Conservation (phyloP, 2,888 invertebrate genomes). For the Atethmia centrago region DNA sequence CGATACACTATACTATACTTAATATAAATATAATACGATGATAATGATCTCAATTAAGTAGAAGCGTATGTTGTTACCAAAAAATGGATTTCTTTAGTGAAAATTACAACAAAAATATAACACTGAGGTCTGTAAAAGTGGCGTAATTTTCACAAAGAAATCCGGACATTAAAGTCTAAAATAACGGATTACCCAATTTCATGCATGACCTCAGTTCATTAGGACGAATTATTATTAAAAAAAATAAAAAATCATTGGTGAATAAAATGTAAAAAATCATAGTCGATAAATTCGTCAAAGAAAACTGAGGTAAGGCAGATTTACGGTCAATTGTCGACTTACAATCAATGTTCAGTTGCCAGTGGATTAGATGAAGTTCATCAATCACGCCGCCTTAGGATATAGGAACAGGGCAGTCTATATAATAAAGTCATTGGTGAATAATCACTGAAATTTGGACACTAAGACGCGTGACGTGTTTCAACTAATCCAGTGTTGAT, state of each 20-base stretch:
- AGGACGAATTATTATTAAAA: constrained; percentile 69
- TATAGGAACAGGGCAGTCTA: constrained; percentile 88
- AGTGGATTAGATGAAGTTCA: constrained; percentile 87
- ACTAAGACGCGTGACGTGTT: constrained; percentile 74
- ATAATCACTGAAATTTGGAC: constrained; percentile 88
- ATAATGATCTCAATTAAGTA: constrained; percentile 87
- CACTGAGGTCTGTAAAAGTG: constrained; percentile 36
- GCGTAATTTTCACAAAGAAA: constrained; percentile 74
- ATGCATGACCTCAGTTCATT: constrained; percentile 80
- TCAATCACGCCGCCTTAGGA: constrained; percentile 74
- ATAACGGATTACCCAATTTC: constrained; percentile 75
- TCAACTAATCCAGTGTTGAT: constrained; percentile 86
- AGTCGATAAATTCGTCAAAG: constrained; percentile 71
- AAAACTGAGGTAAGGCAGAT: constrained; percentile 80
- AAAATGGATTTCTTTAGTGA: constrained; percentile 73
- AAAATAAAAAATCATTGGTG: constrained; percentile 64
- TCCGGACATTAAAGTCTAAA: constrained; percentile 75
- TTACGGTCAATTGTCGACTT: constrained; percentile 65
- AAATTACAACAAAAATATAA: constrained; percentile 70
- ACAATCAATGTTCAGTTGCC: constrained; percentile 69
- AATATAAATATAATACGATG: constrained; percentile 89
- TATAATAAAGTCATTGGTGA: constrained; percentile 89
- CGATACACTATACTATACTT: constrained; percentile 87
- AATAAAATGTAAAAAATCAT: constrained; percentile 61
- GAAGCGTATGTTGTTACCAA: constrained; percentile 88